These are phyloP conservation scores for Typhlichthys eigenmanni DNA, from an alignment of 2,797 vertebrate species.

Conservation along the genomic window DNA sequence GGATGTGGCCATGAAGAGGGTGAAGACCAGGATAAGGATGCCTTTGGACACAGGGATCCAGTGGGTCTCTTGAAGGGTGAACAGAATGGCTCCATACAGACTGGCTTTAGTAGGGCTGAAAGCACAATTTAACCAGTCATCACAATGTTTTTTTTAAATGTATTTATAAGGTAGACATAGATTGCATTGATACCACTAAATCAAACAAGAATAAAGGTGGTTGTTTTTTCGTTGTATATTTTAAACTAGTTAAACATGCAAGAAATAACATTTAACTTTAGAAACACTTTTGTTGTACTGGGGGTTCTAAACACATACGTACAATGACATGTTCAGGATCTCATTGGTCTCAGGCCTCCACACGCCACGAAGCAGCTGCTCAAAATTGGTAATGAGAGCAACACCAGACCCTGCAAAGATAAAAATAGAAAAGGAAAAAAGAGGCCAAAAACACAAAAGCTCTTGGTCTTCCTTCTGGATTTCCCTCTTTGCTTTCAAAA, in stretches of 20 bases:
- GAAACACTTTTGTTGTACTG: too few relatives aligned
- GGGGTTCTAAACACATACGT: constrained; percentile 59
- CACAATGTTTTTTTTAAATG: too few relatives aligned
- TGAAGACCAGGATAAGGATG: constrained; percentile 90
- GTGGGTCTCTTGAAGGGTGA: constrained; percentile 91
- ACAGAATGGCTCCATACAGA: constrained; percentile 92
- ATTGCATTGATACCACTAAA: too few relatives aligned
- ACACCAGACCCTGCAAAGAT: constrained; percentile 87
- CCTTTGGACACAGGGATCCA: constrained; percentile 91
- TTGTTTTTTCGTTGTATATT: too few relatives aligned
- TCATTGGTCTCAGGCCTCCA: constrained; percentile 97
- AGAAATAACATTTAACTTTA: not conserved
- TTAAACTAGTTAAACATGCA: not conserved
- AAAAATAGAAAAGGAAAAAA: constrained; percentile 58
- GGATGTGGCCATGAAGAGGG: constrained; percentile 92
- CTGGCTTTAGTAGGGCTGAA: constrained; percentile 96
- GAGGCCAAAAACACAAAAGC: constrained; percentile 19
- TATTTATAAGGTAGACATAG: too few relatives aligned
- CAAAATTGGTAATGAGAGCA: constrained; percentile 91
- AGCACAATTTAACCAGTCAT: not conserved
- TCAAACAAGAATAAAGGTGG: too few relatives aligned
- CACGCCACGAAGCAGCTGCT: constrained; percentile 93
- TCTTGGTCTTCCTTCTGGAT: constrained; percentile 21
- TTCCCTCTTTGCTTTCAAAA: constrained; percentile 7
- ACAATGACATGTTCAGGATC: constrained; percentile 98